Evolutionary conservation across 92 coral and sea anemone genomes (phyloP), one percentile per base, ranked within the genome.

Genomic region (Nematostella vectensis): DNA sequence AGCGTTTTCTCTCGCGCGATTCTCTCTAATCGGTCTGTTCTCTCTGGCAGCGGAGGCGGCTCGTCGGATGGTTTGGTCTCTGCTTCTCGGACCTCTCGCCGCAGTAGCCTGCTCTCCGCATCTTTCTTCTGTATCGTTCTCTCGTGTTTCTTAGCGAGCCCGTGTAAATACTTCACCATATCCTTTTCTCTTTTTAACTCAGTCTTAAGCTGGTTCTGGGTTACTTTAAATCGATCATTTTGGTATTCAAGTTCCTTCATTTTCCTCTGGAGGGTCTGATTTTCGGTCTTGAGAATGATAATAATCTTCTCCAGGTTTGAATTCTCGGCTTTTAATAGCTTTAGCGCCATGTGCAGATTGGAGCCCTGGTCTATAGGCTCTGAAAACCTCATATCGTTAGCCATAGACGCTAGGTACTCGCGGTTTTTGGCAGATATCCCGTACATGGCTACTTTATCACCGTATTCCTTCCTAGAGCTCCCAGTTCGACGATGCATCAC

Each of bases 61-160:
- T 52, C 50, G 26, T 65, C 71, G 25, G 57, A 22, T 13, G 50
- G 58, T 33, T 33, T 33, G 25, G 59, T 31, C 47, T 78, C 85
- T 11, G 58, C 69, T 23, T 63, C 80, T n/a, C 72, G 70, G 15
- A 78, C 70, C 37, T 79, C 87, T 55, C 72, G 65, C 45, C 80
- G 57, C 73, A 79, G 58, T 67, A 74, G 83, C 31, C 87, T 62
- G 57, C 71, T 78, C 31, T 85, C 95, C 21, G 88, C 84, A 21
- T 85, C 95, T 61, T 85, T 85, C 72, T 78, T 85, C 55, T 85
- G 95, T 52, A 85, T 79, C 31, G 81, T 85, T 28, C 95, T 72
- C 56, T 85, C 95, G 76, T 80, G 75, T 81, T 80, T 85, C 78
- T 85, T 85, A 47, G 83, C 65, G 33, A 85, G 48, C 38, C 79